Evolutionary conservation across 2,797 vertebrate species (phyloP), one percentile per base, ranked within the genome.

Genomic region (Petrocephalus sullivani): DNA sequence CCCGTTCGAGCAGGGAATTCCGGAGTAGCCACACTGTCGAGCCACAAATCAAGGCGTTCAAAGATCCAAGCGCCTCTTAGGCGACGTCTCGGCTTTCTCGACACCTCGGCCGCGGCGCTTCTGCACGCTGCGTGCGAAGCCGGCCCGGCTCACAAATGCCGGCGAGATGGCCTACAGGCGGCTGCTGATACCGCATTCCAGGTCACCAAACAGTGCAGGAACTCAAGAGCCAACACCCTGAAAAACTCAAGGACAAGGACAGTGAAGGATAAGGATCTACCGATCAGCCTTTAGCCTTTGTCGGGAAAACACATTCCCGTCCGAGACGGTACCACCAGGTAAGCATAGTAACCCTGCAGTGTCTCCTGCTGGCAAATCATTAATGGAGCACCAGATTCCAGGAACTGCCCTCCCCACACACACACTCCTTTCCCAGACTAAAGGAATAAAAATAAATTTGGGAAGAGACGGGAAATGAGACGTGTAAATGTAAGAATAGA

Each of bases 331-430:
- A 37, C 61, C 54, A 19, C 61, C 21, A 88, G 12, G 56, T 89
- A 53, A 81, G 57, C 33, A 81, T 54, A 85, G 56, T 90, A 88
- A 16, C 54, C 37, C 53, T 3, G 3, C 3, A 89, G 64, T 4
- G 28, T 58, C 19, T 67, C 14, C n/a, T 89, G 88, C 90, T 89
- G 78, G 91, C 84, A 91, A 91, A 87, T 89, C 88, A 82, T 90
- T 86, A 83, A 46, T 54, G 51, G 12, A 58, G 41, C 58, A 28
- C 71, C 53, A 37, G 64, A 54, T 85, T 85, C 82, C 57, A 0
- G 78, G 41, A 88, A 58, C 5, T n/a, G 28, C 33, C 54, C 23
- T 2, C 23, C 21, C 54, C 57, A 19, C 58, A 21, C 58, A 21
- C n/a, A 61, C 12, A 56, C 54, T 14, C 60, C 0, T 86, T 56